These are phyloP conservation scores for Podarcis lilfordi DNA, from an alignment of 2,797 vertebrate species.

Conservation along the genomic window DNA sequence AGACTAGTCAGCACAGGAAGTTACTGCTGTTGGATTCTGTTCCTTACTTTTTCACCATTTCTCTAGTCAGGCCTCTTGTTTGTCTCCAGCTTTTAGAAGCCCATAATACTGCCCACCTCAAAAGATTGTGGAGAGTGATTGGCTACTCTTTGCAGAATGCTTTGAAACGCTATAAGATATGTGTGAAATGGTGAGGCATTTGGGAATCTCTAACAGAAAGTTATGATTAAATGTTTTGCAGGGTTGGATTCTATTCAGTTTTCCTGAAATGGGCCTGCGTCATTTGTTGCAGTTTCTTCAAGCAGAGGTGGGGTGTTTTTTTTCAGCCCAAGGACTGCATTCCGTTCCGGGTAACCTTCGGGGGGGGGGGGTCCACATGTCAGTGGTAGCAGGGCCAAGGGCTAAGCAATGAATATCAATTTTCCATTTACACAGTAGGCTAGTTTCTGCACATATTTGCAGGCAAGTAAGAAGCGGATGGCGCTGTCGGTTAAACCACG, in stretches of 20 bases:
- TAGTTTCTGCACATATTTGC: too few species aligned
- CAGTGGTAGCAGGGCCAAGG: too few species aligned
- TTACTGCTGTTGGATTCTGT: neutral
- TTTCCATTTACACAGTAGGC: too few species aligned
- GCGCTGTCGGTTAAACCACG: too few species aligned
- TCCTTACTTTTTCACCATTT: neutral
- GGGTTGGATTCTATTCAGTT: neutral
- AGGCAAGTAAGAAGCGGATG: too few species aligned
- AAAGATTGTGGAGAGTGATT: neutral
- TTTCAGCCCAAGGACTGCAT: too few species aligned
- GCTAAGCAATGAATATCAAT: too few species aligned
- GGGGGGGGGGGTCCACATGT: too few species aligned
- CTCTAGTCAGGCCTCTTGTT: neutral
- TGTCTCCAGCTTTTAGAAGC: neutral
- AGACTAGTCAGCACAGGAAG: neutral
- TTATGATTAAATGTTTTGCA: neutral
- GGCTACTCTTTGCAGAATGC: neutral
- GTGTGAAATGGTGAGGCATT: neutral
- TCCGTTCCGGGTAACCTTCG: too few species aligned
- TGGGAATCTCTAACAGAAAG: neutral
- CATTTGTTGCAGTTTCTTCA: neutral
- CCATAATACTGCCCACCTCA: neutral
- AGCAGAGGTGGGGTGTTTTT: too few species aligned
- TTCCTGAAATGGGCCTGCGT: neutral
- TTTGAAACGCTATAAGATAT: neutral